Base-by-base conservation (phyloP, 2,113 vertebrate genomes). In the Gorilla gorilla region DNA sequence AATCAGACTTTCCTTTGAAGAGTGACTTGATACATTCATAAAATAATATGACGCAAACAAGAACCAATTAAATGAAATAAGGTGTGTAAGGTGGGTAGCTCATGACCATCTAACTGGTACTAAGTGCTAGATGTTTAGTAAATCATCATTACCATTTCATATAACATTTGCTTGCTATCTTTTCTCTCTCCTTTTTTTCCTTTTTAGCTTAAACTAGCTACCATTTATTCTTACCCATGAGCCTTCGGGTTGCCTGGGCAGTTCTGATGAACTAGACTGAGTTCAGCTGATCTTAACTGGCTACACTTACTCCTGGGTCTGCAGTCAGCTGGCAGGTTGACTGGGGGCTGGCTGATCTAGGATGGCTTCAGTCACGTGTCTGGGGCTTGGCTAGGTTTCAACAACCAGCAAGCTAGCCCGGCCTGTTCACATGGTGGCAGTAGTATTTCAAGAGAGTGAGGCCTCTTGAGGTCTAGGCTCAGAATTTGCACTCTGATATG, bases 1-100 rank as follows among this genome's bases (percentile, higher is more conserved):
- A 89, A 83, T 80, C 40, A 90, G 45, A 78, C 25, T 89, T 73
- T 72, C 7, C n/a, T 96, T 90, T 48, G 59, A 92, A 92, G 70
- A 83, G 43, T 32, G 25, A 55, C 16, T 13, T 76, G 75, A 86
- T 50, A n/a, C 45, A 89, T 81, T 68, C 55, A 64, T 57, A 57
- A 92, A 22, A 32, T 11, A 32, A 30, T 79, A 9, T 86, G 73
- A 52, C 75, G 17, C 8, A 87, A 59, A 17, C 20, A 80, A 92
- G 48, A 90, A 48, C 12, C 32, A 81, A 88, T 45, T 89, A 30
- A 86, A 35, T 73, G 4, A 96, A 86, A 78, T 45, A 48, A 93
- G 43, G 32, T 38, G 40, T 12, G 50, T 45, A 22, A 66, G 72
- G 6, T 82, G 35, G 25, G 16, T 45, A 45, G 22, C 13, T n/a